Evolutionary conservation across 2,113 vertebrate genomes (phyloP).

Genomic region (Pleuronectes platessa): DNA sequence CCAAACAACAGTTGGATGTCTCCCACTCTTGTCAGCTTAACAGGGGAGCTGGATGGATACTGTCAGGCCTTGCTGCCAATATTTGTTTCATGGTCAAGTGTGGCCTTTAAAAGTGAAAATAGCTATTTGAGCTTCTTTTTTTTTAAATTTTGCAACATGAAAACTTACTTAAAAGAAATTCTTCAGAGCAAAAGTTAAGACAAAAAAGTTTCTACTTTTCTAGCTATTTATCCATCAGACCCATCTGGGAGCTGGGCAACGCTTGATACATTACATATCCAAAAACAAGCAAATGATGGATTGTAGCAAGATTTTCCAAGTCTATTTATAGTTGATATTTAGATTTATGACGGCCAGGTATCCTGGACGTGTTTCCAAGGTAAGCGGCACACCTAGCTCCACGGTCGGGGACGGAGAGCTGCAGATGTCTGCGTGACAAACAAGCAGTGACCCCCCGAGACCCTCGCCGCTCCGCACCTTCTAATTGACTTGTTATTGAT

Average conservation of each 20-base stretch:
- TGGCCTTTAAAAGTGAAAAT: constrained; percentile 36
- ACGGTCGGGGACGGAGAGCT: constrained; percentile 67
- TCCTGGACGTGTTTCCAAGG: constrained; percentile 56
- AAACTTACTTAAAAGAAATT: constrained; percentile 17
- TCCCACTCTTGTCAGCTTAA: constrained; percentile 68
- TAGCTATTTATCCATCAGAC: constrained; percentile 46
- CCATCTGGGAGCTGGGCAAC: constrained; percentile 49
- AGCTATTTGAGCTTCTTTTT: not conserved
- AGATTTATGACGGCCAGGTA: constrained; percentile 71
- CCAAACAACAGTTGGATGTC: constrained; percentile 70
- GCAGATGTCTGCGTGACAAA: constrained; percentile 83
- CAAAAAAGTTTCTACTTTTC: constrained; percentile 16
- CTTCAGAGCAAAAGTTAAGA: constrained; percentile 11
- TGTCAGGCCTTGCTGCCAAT: constrained; percentile 46
- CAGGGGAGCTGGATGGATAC: constrained; percentile 57
- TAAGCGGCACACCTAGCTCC: constrained; percentile 53
- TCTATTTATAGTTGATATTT: constrained; percentile 75
- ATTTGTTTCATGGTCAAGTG: constrained; percentile 52
- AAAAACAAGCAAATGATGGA: constrained; percentile 71
- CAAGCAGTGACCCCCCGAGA: constrained; percentile 79
- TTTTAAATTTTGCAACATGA: constrained; percentile 9
- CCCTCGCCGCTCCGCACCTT: constrained; percentile 70
- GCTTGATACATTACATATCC: constrained; percentile 57
- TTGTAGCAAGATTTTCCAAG: constrained; percentile 65
- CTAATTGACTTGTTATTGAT: constrained; percentile 87